These are phyloP conservation scores for Valencia hispanica DNA, from an alignment of 2,797 vertebrate genomes.

Conservation along the genomic window DNA sequence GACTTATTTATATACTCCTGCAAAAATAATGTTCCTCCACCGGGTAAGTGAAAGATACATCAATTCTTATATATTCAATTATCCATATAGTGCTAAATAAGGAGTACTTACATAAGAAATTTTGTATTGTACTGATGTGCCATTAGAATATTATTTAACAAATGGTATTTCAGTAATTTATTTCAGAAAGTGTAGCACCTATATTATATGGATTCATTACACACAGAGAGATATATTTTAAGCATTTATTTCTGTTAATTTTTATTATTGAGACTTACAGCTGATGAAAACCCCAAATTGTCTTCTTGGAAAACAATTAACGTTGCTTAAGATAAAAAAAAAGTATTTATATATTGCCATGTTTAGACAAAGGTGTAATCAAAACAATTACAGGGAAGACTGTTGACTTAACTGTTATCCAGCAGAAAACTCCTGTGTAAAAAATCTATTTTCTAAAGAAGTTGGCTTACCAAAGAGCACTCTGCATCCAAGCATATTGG, in stretches of 20 bases:
- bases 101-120: conserved; percentile 13
- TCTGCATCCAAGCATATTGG: neutral
- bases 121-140: neutral
- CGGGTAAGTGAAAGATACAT: conserved; percentile 56
- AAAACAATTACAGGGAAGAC: neutral
- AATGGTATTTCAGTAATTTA: neutral
- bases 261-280: neutral
- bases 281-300: neutral
- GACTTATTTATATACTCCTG: conserved; percentile 12
- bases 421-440: neutral
- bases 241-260: neutral
- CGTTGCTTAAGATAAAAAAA: no score
- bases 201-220: neutral
- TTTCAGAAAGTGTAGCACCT: neutral
- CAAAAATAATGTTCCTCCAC: conserved; percentile 51
- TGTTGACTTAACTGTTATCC: neutral
- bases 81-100: conserved; percentile 4
- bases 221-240: neutral
- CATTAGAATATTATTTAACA: neutral
- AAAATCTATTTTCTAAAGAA: neutral
- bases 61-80: neutral
- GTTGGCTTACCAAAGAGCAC: neutral
- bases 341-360: neutral
- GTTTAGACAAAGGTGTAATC: neutral
- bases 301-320: no score